Conservation (phyloP, 2,113 vertebrate genomes). For the Actenoides lindsayi region DNA sequence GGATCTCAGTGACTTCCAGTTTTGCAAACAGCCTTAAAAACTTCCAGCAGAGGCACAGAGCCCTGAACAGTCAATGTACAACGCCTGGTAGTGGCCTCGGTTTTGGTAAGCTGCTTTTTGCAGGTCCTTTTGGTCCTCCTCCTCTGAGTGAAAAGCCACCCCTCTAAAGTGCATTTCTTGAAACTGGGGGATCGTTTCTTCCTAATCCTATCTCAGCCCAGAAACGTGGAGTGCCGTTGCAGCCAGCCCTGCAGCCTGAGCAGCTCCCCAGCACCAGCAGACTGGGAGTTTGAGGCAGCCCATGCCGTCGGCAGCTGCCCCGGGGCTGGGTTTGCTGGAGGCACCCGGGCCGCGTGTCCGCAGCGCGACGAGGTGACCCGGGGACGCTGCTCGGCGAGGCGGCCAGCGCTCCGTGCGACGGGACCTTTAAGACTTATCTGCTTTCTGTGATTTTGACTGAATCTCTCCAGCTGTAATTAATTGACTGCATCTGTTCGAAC, state of each 20-base stretch:
- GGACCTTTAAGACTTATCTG: slow-evolving; percentile 34
- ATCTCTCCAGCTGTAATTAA: slow-evolving; percentile 87
- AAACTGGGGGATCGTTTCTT: background rate
- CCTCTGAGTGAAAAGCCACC: background rate
- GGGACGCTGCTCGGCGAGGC: background rate
- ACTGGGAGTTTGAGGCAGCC: background rate
- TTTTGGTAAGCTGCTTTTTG: background rate
- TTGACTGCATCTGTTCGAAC: slow-evolving; percentile 84
- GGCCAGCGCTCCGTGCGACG: background rate
- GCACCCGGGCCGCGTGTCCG: background rate
- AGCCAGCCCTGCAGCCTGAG: background rate
- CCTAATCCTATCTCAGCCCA: background rate
- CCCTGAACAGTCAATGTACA: background rate
- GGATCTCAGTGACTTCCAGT: background rate
- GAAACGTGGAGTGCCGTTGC: background rate
- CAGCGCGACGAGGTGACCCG: fast-evolving
- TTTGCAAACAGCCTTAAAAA: background rate
- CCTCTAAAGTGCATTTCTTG: background rate
- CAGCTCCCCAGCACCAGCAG: background rate
- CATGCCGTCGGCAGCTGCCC: background rate
- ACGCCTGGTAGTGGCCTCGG: background rate
- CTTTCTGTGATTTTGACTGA: background rate
- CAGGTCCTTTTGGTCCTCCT: background rate
- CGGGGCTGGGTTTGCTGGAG: background rate
- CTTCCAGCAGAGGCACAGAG: background rate